Base-by-base conservation (phyloP, 2,888 invertebrate genomes). In the Serripes groenlandicus region DNA sequence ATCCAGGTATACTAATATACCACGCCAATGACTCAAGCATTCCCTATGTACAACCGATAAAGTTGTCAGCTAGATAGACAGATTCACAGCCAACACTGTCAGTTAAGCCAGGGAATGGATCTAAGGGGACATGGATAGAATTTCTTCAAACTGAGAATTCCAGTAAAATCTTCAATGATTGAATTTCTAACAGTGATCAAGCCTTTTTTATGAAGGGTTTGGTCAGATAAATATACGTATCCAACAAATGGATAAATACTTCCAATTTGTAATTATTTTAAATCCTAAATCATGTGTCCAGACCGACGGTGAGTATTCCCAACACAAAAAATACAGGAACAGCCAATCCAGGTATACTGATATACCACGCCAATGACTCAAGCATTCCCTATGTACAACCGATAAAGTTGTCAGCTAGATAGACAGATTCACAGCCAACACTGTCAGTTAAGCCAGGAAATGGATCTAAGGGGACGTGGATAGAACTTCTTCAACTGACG, bases 361-460 rank as follows among this genome's bases (percentile, higher is more conserved):
- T 87, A 66, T 85, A 21, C 85, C 85, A 87, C 78, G 74, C 76
- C 75, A 70, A 81, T 87, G 87, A 87, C 87, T 87, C 87, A 80
- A 83, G 83, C 85, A 28, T 56, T n/a, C 26, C 35, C 37, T 32
- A 69, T 56, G 18, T 35, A 23, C 71, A 64, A 64, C 64, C 34
- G 64, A n/a, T 64, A 32, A 64, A 64, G 64, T 64, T 64, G 35
- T 28, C 42, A 11, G 58, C 35, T 64, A 32, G 32, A 64, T 9
- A 34, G 64, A 58, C 58, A n/a, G n/a, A n/a, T n/a, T n/a, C n/a
- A n/a, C n/a, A 34, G 34, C 32, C 73, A 37, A n/a, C 21, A 34
- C 28, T 52, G 34, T 42, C 26, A n/a, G 26, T 11, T 34, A 37
- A 76, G 52, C 79, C 79, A 73, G 62, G 72, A 64, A 79, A 79